Percentiles rank a stretch among this genome's conserved stretches.
Conservation (phyloP, 2,113 vertebrate genomes). For the Mobula hypostoma region DNA sequence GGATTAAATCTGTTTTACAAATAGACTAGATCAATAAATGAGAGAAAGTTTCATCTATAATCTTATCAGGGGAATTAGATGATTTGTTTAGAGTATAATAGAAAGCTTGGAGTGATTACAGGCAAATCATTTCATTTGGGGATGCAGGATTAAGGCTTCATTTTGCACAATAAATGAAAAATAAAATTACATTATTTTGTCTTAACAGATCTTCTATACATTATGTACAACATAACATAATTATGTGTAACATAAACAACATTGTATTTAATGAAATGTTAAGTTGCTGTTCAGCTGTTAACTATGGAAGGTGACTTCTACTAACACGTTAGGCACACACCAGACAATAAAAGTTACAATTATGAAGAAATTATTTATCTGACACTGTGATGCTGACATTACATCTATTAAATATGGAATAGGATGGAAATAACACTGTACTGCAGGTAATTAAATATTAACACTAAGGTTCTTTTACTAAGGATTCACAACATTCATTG, state of each 20-base stretch:
- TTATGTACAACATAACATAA: neutral
- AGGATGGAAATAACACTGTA: neutral
- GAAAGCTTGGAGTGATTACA: neutral
- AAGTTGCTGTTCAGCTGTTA: neutral
- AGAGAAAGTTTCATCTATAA: neutral
- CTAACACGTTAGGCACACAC: neutral
- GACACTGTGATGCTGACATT: neutral
- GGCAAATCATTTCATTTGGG: neutral
- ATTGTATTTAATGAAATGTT: neutral
- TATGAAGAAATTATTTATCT: neutral
- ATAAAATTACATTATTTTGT: constrained; percentile 10
- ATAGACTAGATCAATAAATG: neutral
- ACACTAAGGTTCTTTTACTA: neutral
- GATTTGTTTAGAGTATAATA: neutral
- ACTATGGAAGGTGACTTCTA: neutral
- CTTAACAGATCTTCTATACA: neutral
- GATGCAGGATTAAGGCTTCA: neutral
- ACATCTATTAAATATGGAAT: neutral
- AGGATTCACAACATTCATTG: neutral
- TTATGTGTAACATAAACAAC: neutral
- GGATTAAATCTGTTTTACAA: neutral
- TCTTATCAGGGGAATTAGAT: neutral
- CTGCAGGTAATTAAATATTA: neutral
- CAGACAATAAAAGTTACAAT: neutral
- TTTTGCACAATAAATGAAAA: neutral